A percentile compares a stretch with the other conserved stretches of the same genome.
Evolutionary conservation across 2,797 vertebrate genomes (phyloP).

Genomic region (Pseudotriccus pelzelni): DNA sequence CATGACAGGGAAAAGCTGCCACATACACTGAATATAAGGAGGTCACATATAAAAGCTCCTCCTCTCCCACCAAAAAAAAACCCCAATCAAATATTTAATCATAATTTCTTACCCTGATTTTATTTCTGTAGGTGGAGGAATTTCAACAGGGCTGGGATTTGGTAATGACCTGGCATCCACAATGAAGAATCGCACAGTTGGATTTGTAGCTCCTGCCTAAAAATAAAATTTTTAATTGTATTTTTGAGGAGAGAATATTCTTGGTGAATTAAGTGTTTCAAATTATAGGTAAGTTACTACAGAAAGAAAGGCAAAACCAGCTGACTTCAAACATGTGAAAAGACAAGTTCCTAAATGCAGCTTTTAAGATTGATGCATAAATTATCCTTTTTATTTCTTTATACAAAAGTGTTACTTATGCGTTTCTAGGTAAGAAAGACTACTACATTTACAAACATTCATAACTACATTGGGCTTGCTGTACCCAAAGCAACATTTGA

Average conservation of each 20-base stretch:
- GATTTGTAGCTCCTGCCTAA: conserved; percentile 80
- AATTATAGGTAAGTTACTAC: not conserved
- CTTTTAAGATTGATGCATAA: not conserved
- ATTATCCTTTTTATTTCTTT: not conserved
- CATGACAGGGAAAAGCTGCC: conserved; percentile 7
- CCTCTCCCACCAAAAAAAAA: not conserved
- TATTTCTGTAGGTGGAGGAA: conserved; percentile 68
- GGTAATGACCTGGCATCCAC: conserved; percentile 43
- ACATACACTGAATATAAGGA: not conserved
- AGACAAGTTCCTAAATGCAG: not conserved
- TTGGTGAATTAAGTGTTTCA: not conserved
- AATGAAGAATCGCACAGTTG: conserved; percentile 75
- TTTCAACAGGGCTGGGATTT: not conserved
- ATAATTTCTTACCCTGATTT: conserved; percentile 66
- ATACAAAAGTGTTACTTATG: not conserved
- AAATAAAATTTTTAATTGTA: conserved; percentile 39
- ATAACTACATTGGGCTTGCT: not conserved
- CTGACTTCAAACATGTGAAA: not conserved
- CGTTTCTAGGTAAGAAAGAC: not conserved
- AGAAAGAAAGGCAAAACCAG: not conserved
- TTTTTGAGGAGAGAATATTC: not conserved
- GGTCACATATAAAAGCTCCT: conserved; percentile 11
- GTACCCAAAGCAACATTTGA: not conserved
- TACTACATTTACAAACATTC: not conserved
- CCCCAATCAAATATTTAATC: not conserved